Conservation (phyloP, 2,797 vertebrate species). For the Mus minutoides region DNA sequence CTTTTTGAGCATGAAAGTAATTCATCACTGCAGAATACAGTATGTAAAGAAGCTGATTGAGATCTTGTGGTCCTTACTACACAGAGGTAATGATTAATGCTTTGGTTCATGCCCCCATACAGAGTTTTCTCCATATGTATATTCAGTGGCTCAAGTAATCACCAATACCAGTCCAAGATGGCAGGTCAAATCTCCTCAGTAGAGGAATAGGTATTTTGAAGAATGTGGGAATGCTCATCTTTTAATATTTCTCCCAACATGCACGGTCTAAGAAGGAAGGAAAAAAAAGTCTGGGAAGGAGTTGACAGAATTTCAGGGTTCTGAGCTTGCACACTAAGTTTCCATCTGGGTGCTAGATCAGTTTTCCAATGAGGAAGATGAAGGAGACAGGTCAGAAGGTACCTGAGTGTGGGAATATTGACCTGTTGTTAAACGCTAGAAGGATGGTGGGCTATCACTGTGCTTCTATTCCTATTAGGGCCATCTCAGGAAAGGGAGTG, state of each 20-base stretch:
- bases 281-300: neutral
- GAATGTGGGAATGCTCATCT: neutral
- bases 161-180: neutral
- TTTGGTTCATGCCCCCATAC: neutral
- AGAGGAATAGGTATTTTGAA: conserved; percentile 35
- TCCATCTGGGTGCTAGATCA: neutral
- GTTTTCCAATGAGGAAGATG: neutral
- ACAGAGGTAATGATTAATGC: conserved; percentile 51
- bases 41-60: conserved; percentile 32
- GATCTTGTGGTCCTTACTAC: conserved; percentile 36
- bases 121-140: neutral
- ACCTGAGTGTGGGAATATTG: neutral
- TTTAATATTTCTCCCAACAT: neutral
- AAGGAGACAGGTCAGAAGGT: no score
- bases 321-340: neutral
- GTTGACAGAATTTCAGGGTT: neutral
- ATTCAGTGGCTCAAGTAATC: neutral
- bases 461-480: neutral
- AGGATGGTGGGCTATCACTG: neutral
- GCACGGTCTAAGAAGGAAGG: neutral
- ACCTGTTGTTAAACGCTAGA: neutral
- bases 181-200: neutral
- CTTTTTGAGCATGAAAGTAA: neutral
- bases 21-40: neutral
- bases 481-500: neutral